phyloP scores from a whole-genome alignment of 2,888 invertebrate species.

The Catocala sponsa region DNA sequence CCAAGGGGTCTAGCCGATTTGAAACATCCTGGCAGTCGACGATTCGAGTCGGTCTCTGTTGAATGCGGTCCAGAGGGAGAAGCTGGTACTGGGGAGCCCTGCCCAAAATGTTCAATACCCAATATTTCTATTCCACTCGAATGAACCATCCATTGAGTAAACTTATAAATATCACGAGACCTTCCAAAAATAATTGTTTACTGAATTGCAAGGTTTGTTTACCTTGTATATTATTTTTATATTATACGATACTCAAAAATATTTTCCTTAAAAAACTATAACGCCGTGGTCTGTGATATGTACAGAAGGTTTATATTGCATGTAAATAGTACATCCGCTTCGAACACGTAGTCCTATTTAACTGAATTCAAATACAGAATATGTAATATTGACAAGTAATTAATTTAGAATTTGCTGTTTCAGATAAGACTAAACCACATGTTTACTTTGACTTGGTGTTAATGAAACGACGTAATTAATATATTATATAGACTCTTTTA shows the following conservation, averaged over 20 bases:
- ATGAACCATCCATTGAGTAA: too few relatives aligned
- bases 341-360: slow-evolving; percentile 5
- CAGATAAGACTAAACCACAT: neutral
- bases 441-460: too few relatives aligned
- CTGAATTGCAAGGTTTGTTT: slow-evolving; percentile 3
- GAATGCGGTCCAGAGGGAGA: too few relatives aligned
- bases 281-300: slow-evolving; percentile 72
- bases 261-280: slow-evolving; percentile 33
- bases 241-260: neutral
- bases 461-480: too few relatives aligned
- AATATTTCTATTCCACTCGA: too few relatives aligned
- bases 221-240: neutral
- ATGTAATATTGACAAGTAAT: neutral
- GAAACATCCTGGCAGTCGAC: too few relatives aligned
- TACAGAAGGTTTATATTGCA: slow-evolving; percentile 49
- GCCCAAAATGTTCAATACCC: too few relatives aligned
- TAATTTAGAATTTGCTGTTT: neutral
- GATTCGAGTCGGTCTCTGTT: too few relatives aligned
- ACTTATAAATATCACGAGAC: neutral
- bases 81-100: too few relatives aligned
- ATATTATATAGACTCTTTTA: too few relatives aligned
- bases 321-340: slow-evolving; percentile 33
- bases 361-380: slow-evolving; percentile 2
- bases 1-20: too few relatives aligned
- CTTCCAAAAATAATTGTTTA: slow-evolving; percentile 1